Base-by-base conservation (phyloP, 1,140 invertebrate species). In the Hypothenemus hampei region DNA sequence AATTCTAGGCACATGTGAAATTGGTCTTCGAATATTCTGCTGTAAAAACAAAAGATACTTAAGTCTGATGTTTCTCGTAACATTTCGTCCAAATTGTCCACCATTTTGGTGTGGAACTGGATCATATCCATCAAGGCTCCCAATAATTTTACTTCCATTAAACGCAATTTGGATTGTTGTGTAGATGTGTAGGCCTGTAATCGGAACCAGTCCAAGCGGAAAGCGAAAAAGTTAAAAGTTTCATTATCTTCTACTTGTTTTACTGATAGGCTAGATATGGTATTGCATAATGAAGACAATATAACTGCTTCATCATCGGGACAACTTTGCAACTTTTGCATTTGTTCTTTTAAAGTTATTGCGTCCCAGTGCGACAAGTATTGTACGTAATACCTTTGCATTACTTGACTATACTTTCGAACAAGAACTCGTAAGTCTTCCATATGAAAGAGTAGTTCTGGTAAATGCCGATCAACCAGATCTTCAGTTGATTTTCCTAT, bases 1-100 rank as follows among this genome's bases (percentile, higher is more conserved):
- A 98, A 98, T 73, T 98, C 94, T 61, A 98, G 78, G 73, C 95
- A 98, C 91, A 97, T 95, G 65, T 97, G 93, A 69, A 98, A 98
- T 70, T 98, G 93, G 69, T 95, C 92, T 69, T 98, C 94, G 76
- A 98, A 98, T 69, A 95, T 88, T 77, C 92, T 92, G 64, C 85
- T 95, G 68, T 97, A 97, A 71, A 98, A 98, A 69, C 91, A 98
- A 68, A 98, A 98, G 54, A 98, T 85, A 0, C 93, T 97, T 5
- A 99, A 75, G 77, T 99, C 96, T 1, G 93, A 97, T 16, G 93
- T 95, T 75, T 99, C 96, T 2, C 89, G 86, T 52, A 99, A 77
- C 69, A 98, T 89, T 71, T 98, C 93, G 74, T 98, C 95, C n/a
- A 99, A 76, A 73, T 92, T 93, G 69, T 99, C 97, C 10, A 99